phyloP scores from a whole-genome alignment of 2,888 invertebrate species.

The Nasonia oneida region DNA sequence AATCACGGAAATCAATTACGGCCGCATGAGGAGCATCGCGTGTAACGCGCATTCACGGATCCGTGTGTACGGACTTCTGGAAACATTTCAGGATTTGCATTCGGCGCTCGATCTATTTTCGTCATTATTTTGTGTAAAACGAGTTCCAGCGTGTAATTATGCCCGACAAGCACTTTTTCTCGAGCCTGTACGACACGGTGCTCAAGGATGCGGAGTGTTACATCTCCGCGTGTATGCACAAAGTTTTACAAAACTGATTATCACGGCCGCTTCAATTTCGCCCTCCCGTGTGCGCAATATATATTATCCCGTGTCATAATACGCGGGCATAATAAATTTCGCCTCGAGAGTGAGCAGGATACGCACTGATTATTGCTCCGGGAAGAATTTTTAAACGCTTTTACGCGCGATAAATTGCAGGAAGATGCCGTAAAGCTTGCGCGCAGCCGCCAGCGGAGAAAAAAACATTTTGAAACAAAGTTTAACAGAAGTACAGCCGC shows the following conservation, averaged over 20 bases:
- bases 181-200: not conserved
- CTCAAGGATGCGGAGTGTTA: not conserved
- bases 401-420: too few relatives aligned
- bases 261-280: not conserved
- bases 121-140: not conserved
- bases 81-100: conserved; percentile 17
- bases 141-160: too few relatives aligned
- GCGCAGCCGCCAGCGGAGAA: too few relatives aligned
- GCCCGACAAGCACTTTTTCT: not conserved
- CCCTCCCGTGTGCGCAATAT: not conserved
- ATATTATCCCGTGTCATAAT: not conserved
- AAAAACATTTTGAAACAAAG: too few relatives aligned
- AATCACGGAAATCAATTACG: conserved; percentile 62
- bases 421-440: too few relatives aligned
- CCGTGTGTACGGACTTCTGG: not conserved
- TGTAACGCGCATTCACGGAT: conserved; percentile 5
- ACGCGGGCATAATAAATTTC: not conserved
- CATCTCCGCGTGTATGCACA: not conserved
- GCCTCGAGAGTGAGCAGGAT: not conserved
- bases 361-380: not conserved
- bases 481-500: too few relatives aligned
- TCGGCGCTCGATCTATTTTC: not conserved
- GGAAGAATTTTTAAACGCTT: not conserved
- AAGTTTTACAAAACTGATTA: conserved; percentile 6
- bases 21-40: conserved; percentile 38